Evolutionary conservation across 2,888 invertebrate species (phyloP).

Genomic region (Lysandra bellargus): DNA sequence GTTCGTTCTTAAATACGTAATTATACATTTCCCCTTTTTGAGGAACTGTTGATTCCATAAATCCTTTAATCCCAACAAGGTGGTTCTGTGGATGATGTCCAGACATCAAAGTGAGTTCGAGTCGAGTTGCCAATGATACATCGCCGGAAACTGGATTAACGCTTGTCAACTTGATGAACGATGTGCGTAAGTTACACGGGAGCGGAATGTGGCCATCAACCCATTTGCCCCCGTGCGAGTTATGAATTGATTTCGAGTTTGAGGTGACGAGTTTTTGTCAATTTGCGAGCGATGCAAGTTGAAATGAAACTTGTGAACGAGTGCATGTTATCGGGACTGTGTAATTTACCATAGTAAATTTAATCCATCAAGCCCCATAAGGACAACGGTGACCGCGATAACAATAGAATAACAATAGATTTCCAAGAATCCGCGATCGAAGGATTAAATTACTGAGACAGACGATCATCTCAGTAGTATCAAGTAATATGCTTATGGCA

Average conservation of each 20-base stretch:
- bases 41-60: neutral
- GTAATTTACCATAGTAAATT: no score
- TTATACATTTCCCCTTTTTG: neutral
- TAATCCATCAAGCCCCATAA: no score
- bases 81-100: neutral
- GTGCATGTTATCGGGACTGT: neutral
- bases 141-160: conserved; percentile 78
- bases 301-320: neutral
- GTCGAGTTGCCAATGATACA: conserved; percentile 48
- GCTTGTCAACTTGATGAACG: conserved; percentile 79
- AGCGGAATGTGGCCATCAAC: conserved; percentile 74
- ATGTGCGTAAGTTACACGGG: conserved; percentile 77
- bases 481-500: no score
- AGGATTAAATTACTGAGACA: no score
- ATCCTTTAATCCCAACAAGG: neutral
- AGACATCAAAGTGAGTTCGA: conserved; percentile 21
- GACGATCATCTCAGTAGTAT: no score
- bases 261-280: neutral
- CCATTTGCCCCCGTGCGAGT: conserved; percentile 55
- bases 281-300: neutral
- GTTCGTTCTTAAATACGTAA: neutral
- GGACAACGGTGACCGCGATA: no score
- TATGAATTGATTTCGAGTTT: conserved; percentile 31
- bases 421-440: no score
- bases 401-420: no score